phyloP scores from a whole-genome alignment of 64 coral and sea anemone genomes.

The Dendronephthya gigantea region DNA sequence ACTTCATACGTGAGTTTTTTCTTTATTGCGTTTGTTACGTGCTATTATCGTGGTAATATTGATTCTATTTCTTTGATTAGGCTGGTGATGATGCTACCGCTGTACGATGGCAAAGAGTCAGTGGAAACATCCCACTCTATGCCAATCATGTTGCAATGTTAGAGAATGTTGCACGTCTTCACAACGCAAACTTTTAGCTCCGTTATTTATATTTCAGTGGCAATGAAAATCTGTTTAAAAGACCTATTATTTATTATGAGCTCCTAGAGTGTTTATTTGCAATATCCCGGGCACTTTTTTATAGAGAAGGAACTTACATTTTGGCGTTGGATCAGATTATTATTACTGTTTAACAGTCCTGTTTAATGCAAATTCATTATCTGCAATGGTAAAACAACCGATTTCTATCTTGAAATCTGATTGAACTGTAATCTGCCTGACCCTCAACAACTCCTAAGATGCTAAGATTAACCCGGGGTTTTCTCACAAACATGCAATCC shows the following conservation, averaged over 20 bases:
- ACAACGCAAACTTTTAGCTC: constrained; percentile 68
- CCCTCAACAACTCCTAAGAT: too few relatives aligned
- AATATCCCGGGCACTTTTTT: too few relatives aligned
- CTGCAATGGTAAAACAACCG: too few relatives aligned
- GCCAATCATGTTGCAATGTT: constrained; percentile 87
- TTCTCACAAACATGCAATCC: too few relatives aligned
- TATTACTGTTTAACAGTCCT: too few relatives aligned
- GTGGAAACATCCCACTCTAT: constrained; percentile 92
- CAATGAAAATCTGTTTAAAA: background rate
- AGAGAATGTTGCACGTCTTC: constrained; percentile 80
- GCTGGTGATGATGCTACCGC: constrained; percentile 96
- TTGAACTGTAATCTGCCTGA: too few relatives aligned
- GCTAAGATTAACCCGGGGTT: too few relatives aligned
- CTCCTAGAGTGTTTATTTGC: background rate
- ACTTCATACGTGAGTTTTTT: background rate
- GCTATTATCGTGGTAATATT: background rate
- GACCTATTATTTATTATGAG: background rate
- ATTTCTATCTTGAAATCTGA: too few relatives aligned
- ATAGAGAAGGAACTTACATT: too few relatives aligned
- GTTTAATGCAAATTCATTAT: too few relatives aligned
- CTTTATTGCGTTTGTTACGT: background rate
- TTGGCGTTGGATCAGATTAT: too few relatives aligned
- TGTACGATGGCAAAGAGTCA: constrained; percentile 96
- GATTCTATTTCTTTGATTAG: constrained; percentile 26
- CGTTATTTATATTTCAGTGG: background rate